Evolutionary conservation across 2,113 vertebrate genomes (phyloP).

Genomic region (rabbit (Oryctolagus cuniculus)): mOryCun1.1 NC_091435.1:72081001-72081500

Average conservation of each 20-base stretch:
- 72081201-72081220: background rate
- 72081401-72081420: background rate
- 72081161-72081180: background rate
- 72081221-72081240: background rate
- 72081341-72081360: background rate
- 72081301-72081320: background rate
- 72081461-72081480: background rate
- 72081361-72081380: background rate
- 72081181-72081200: background rate
- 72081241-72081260: background rate
- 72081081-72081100: background rate
- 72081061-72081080: background rate
- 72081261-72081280: constrained; percentile 21
- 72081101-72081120: background rate
- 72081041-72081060: background rate
- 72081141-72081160: background rate
- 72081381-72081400: background rate
- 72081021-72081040: background rate
- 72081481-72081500: background rate
- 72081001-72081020: constrained; percentile 62
- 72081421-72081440: background rate
- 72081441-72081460: background rate
- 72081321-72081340: background rate
- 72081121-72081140: background rate
- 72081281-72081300: background rate